Base-by-base conservation (phyloP, 2,113 vertebrate genomes). In the Agapornis roseicollis region DNA sequence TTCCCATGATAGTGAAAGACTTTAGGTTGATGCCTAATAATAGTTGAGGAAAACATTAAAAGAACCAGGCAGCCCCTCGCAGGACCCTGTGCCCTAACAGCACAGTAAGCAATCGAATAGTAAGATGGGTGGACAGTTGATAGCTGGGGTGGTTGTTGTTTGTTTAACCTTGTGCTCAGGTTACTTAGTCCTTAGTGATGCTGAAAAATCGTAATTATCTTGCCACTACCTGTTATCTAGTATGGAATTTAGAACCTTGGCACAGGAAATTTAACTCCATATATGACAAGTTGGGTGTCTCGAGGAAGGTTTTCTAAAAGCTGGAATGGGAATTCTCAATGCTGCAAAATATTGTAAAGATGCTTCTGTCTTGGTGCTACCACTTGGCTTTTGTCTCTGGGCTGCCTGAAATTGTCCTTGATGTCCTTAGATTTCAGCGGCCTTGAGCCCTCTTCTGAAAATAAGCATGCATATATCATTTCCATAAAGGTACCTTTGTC, bases 231-330 rank as follows among this genome's bases (percentile, higher is more conserved):
- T 37, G 60, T 39, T 37, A 53, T 31, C 46, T 28, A 17, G 8
- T 39, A 17, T 19, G 18, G 56, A 29, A 24, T 80, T 53, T 25
- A 63, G 29, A 63, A 74, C 55, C 41, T 66, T 71, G 55, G 13
- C 28, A 31, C 4, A 58, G 27, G 35, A 70, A 11, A 9, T 7
- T 53, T 80, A 65, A 77, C 7, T 55, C 29, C 3, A 0, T 56
- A 20, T 56, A 18, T 0, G 16, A 8, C 1, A 0, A 80, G 11
- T 10, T 58, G 11, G 13, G 4, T 28, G n/a, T 37, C n/a, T 74
- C 2, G 0, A 49, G 81, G 80, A 9, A 37, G 16, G 9, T 63
- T 87, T 91, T 85, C 7, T 29, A 74, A 16, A 88, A 74, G 41
- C 31, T 90, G 41, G 5, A 66, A 22, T 58, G 11, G 19, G 58